phyloP scores from a whole-genome alignment of 2,797 vertebrate species.

The Falco rusticolus region DNA sequence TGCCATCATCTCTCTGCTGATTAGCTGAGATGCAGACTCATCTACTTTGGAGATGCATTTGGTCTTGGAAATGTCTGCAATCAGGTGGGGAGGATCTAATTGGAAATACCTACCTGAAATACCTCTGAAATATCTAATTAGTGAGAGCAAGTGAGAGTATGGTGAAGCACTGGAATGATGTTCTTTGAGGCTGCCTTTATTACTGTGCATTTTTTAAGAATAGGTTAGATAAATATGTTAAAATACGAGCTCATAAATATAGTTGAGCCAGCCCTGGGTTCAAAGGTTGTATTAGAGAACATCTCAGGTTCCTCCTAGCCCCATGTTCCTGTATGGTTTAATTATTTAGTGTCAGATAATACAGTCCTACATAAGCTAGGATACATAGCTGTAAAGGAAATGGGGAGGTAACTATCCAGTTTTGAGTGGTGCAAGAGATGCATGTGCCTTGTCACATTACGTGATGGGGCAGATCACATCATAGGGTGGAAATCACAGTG shows the following conservation, averaged over 20 bases:
- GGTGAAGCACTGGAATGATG: not conserved
- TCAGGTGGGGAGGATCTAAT: not conserved
- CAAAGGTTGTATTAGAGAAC: not conserved
- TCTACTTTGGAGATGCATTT: not conserved
- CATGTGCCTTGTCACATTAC: not conserved
- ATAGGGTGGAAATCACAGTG: not conserved
- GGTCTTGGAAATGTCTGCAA: not conserved
- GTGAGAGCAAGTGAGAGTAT: not conserved
- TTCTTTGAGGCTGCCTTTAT: not conserved
- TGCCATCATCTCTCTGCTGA: not conserved
- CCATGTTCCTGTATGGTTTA: not conserved
- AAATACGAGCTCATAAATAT: not conserved
- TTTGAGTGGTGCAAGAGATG: not conserved
- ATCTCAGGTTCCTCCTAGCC: not conserved
- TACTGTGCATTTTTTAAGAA: not conserved
- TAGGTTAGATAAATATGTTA: not conserved
- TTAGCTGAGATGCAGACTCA: not conserved
- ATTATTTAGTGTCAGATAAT: not conserved
- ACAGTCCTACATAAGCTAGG: not conserved
- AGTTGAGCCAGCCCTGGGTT: not conserved
- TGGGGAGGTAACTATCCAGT: not conserved
- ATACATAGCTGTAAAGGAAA: not conserved
- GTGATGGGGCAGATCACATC: not conserved
- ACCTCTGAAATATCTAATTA: not conserved
- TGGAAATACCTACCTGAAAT: not conserved